Conservation (phyloP, 2,888 invertebrate species). For the Eilema sororculum region DNA sequence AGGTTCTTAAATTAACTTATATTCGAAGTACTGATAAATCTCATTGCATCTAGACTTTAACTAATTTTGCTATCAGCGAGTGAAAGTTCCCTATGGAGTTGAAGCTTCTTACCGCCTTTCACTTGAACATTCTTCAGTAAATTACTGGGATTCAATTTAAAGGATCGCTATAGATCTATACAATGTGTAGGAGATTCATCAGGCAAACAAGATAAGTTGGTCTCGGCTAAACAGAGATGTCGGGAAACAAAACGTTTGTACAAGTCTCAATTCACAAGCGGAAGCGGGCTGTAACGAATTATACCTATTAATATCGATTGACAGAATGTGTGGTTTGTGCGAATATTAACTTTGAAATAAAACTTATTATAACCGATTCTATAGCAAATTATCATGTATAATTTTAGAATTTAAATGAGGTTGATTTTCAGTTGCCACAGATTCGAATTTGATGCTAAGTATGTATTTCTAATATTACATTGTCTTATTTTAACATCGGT, state of each 20-base stretch:
- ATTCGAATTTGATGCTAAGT: no score
- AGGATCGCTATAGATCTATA: constrained; percentile 37
- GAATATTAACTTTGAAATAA: neutral
- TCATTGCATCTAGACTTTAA: no score
- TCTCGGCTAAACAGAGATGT: constrained; percentile 50
- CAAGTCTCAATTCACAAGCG: constrained; percentile 4
- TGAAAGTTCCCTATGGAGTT: neutral
- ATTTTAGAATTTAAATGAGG: no score
- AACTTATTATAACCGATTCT: no score
- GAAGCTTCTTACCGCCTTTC: constrained; percentile 1
- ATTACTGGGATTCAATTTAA: constrained; percentile 42
- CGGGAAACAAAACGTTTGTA: constrained; percentile 34
- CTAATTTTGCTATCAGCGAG: neutral
- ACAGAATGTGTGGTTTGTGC: neutral
- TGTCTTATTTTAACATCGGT: no score
- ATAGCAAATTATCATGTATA: no score
- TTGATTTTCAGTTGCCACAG: no score
- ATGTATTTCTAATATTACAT: no score
- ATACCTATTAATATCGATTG: neutral
- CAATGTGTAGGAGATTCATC: constrained; percentile 58
- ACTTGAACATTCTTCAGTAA: constrained; percentile 12
- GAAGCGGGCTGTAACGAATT: constrained; percentile 1
- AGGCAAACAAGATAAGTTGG: constrained; percentile 57
- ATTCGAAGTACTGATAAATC: no score
- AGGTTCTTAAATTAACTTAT: no score